Conservation (phyloP, 2,113 vertebrate species). For the Prolemur simus region DNA sequence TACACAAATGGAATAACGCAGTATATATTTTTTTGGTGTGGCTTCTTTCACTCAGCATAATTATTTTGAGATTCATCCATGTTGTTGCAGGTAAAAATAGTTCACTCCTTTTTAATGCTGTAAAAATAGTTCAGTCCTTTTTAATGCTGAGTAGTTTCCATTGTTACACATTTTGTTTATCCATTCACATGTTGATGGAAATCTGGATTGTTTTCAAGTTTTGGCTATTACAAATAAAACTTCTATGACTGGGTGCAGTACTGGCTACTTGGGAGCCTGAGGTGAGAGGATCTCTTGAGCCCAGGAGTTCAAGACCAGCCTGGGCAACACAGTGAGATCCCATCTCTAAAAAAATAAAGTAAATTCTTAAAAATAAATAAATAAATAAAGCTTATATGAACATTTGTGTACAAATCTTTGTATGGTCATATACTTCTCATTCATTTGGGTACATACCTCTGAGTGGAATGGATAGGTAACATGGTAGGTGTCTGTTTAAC, state of each 20-base stretch:
- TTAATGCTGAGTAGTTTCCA: not conserved
- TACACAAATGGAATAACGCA: not conserved
- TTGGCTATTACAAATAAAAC: not conserved
- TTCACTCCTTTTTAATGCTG: constrained; percentile 4
- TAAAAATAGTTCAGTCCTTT: constrained; percentile 19
- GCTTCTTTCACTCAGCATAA: not conserved
- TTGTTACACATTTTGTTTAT: constrained; percentile 17
- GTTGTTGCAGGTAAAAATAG: constrained; percentile 10
- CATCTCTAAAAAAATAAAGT: too few species aligned
- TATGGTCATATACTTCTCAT: constrained; percentile 21
- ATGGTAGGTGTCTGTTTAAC: not conserved
- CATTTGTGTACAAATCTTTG: too few species aligned
- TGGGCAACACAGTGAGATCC: too few species aligned
- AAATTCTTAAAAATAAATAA: too few species aligned
- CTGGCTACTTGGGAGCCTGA: too few species aligned
- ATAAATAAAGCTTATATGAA: not conserved
- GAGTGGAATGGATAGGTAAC: not conserved
- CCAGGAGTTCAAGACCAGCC: too few species aligned
- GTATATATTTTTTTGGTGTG: not conserved
- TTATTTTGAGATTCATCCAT: constrained; percentile 42
- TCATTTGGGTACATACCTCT: not conserved
- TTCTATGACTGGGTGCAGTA: not conserved
- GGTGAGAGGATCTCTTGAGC: too few species aligned
- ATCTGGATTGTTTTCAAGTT: not conserved
- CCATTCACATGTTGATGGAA: not conserved